Percentiles rank a stretch among this genome's conserved stretches.
phyloP scores from a whole-genome alignment of 2,888 invertebrate species.

The Cloeon dipterum region DNA sequence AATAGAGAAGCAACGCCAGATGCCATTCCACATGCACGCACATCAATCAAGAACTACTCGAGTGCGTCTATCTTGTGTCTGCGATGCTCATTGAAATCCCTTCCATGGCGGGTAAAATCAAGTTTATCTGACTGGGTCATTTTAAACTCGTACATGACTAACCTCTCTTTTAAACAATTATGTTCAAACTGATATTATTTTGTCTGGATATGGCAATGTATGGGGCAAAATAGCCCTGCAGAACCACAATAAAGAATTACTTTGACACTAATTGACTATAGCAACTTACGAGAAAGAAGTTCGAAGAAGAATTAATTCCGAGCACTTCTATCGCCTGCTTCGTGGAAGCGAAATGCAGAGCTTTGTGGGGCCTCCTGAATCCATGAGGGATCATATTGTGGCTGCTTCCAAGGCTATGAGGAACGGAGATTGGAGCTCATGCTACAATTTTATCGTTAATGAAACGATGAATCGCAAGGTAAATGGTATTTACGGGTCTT shows the following conservation, averaged over 20 bases:
- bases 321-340: conserved; percentile 96
- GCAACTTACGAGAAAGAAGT: conserved; percentile 92
- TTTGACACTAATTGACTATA: too few relatives aligned
- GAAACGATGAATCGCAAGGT: conserved; percentile 98
- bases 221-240: too few relatives aligned
- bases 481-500: conserved; percentile 7
- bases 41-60: conserved; percentile 91
- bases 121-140: too few relatives aligned
- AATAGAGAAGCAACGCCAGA: conserved; percentile 88
- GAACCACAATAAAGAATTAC: too few relatives aligned
- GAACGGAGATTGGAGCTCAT: conserved; percentile 91
- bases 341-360: conserved; percentile 86
- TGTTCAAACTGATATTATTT: too few relatives aligned
- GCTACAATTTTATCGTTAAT: conserved; percentile 87
- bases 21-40: conserved; percentile 99
- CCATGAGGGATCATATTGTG: conserved; percentile 97
- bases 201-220: too few relatives aligned
- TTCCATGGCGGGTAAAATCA: conserved; percentile 60
- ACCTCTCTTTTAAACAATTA: too few relatives aligned
- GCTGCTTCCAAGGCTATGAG: conserved; percentile 98
- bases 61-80: conserved; percentile 95
- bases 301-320: conserved; percentile 78
- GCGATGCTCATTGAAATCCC: conserved; percentile 99
- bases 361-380: conserved; percentile 89
- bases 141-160: too few relatives aligned